Evolutionary conservation across 2,888 invertebrate species (phyloP).

Genomic region (Drosophila fulvimacula): DNA sequence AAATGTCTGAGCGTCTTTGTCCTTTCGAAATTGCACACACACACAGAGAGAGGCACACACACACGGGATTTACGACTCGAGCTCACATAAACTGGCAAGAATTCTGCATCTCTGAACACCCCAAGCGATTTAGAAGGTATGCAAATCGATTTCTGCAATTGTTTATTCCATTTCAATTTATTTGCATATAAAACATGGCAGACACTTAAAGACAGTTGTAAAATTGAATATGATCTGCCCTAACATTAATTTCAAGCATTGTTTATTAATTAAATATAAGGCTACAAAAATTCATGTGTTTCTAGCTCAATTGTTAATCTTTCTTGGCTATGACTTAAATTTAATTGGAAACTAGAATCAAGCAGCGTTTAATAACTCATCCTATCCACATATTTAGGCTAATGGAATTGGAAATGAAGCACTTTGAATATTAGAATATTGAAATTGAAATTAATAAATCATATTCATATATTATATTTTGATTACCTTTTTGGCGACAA

Average conservation of each 20-base stretch:
- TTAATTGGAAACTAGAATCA: background rate
- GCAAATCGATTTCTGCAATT: conserved; percentile 61
- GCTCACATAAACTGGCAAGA: conserved; percentile 21
- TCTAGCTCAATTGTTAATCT: background rate
- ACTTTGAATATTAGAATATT: background rate
- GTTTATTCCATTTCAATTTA: conserved; percentile 61
- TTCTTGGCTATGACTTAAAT: background rate
- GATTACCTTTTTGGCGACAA: background rate
- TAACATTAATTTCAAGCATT: background rate
- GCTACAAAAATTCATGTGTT: background rate
- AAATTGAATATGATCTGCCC: background rate
- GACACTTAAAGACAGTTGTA: background rate
- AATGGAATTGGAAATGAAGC: background rate
- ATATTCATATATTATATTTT: background rate
- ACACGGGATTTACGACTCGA: conserved; percentile 19
- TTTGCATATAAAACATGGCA: conserved; percentile 64
- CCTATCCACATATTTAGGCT: background rate
- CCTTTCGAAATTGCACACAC: conserved; percentile 24
- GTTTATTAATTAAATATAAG: background rate
- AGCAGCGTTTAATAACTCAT: background rate
- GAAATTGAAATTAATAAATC: background rate
- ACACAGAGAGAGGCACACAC: conserved; percentile 23
- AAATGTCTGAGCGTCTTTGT: conserved; percentile 24
- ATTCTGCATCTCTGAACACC: conserved; percentile 22
- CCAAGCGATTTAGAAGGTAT: conserved; percentile 35